phyloP scores from a whole-genome alignment of 2,888 invertebrate genomes.

The Platyscelio sp. region DNA sequence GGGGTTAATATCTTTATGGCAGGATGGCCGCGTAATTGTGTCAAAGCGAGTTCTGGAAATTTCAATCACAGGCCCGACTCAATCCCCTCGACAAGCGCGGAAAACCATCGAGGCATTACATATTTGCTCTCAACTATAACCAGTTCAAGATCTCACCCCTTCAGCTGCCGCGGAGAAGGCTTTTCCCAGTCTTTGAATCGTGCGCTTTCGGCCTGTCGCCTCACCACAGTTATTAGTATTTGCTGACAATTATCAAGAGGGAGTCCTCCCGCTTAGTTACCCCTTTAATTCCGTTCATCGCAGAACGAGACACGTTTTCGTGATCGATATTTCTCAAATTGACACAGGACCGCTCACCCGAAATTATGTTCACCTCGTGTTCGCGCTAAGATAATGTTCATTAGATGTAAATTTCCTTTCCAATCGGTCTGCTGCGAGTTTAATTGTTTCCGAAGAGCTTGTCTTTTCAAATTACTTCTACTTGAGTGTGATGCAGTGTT shows the following conservation, averaged over 20 bases:
- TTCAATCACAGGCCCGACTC: conserved; percentile 82
- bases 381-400: conserved; percentile 58
- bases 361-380: conserved; percentile 44
- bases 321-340: conserved; percentile 74
- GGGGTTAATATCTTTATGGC: conserved; percentile 73
- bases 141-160: conserved; percentile 80
- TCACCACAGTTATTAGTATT: conserved; percentile 84
- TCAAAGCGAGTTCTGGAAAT: conserved; percentile 84
- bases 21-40: conserved; percentile 83
- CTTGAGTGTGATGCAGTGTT: not conserved
- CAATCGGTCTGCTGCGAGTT: conserved; percentile 8
- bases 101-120: conserved; percentile 85
- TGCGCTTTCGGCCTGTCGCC: conserved; percentile 74
- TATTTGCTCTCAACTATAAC: conserved; percentile 84
- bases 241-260: conserved; percentile 84
- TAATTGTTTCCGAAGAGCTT: conserved; percentile 19
- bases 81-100: conserved; percentile 75
- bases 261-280: conserved; percentile 72
- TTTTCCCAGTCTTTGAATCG: conserved; percentile 80
- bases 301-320: conserved; percentile 80
- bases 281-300: conserved; percentile 82
- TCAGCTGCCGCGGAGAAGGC: conserved; percentile 71
- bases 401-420: conserved; percentile 55
- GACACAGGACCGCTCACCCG: conserved; percentile 53
- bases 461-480: conserved; percentile 7